Conservation (phyloP, 2,888 invertebrate species). For the Nephrotoma flavescens region DNA sequence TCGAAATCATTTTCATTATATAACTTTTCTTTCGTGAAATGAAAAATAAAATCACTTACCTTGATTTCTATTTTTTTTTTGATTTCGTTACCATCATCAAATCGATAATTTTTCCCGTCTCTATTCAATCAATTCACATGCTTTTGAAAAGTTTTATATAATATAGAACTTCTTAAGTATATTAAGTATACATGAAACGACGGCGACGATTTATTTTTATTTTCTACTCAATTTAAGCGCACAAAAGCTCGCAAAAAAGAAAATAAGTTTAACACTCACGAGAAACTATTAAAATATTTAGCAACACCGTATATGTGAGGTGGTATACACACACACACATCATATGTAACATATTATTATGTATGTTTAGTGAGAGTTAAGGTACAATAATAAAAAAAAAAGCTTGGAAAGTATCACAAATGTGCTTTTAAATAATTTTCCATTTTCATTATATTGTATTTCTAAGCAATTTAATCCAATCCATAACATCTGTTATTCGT, state of each 20-base stretch:
- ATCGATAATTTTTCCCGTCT: background rate
- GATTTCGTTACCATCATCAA: background rate
- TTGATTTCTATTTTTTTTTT: background rate
- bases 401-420: background rate
- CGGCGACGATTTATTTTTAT: background rate
- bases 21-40: background rate
- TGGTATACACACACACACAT: background rate
- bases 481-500: background rate
- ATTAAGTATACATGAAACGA: background rate
- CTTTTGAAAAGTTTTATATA: background rate
- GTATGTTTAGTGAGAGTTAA: background rate
- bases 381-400: background rate
- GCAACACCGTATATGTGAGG: background rate
- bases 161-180: background rate
- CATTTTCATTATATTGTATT: background rate
- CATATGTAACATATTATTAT: background rate
- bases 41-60: background rate
- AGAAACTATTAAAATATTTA: background rate
- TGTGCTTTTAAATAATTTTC: background rate
- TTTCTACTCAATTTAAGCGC: background rate
- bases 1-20: background rate
- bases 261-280: background rate
- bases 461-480: background rate
- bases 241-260: background rate
- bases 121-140: background rate